phyloP scores from a whole-genome alignment of 2,888 invertebrate genomes.

The Drosophila anomelani region DNA sequence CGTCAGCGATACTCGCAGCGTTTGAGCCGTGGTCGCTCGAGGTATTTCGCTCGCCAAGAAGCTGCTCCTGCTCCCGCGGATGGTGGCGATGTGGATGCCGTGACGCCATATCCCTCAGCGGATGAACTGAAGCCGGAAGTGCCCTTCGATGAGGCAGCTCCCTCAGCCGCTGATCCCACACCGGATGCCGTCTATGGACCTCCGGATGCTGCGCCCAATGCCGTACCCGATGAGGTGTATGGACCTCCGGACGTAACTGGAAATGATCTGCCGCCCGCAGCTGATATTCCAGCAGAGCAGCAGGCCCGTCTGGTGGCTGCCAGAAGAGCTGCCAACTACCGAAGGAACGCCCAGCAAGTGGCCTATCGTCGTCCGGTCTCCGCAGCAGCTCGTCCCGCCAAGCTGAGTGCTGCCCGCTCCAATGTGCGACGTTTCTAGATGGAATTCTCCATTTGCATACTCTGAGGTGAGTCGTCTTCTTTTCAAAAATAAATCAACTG shows the following conservation, averaged over 20 bases:
- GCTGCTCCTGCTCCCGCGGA: constrained; percentile 56
- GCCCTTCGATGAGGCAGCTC: constrained; percentile 75
- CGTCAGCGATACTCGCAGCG: constrained; percentile 62
- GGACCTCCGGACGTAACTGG: constrained; percentile 73
- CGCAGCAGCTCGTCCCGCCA: constrained; percentile 64
- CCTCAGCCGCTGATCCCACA: constrained; percentile 59
- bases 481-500: background rate
- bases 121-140: constrained; percentile 81
- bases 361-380: constrained; percentile 58
- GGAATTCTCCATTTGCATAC: background rate
- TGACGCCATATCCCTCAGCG: constrained; percentile 80
- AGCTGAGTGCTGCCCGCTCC: constrained; percentile 55
- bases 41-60: constrained; percentile 77
- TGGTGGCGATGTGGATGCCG: constrained; percentile 61
- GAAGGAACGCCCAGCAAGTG: constrained; percentile 56
- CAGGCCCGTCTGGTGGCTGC: constrained; percentile 73
- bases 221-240: constrained; percentile 75
- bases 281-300: constrained; percentile 67
- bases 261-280: constrained; percentile 66
- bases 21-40: constrained; percentile 64
- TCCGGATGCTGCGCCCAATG: constrained; percentile 70
- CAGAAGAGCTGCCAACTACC: constrained; percentile 65
- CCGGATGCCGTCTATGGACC: constrained; percentile 81
- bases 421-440: constrained; percentile 50
- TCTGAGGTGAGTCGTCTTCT: constrained; percentile 4